Conservation (phyloP, 2,797 vertebrate species). For the Myripristis jacobus region DNA sequence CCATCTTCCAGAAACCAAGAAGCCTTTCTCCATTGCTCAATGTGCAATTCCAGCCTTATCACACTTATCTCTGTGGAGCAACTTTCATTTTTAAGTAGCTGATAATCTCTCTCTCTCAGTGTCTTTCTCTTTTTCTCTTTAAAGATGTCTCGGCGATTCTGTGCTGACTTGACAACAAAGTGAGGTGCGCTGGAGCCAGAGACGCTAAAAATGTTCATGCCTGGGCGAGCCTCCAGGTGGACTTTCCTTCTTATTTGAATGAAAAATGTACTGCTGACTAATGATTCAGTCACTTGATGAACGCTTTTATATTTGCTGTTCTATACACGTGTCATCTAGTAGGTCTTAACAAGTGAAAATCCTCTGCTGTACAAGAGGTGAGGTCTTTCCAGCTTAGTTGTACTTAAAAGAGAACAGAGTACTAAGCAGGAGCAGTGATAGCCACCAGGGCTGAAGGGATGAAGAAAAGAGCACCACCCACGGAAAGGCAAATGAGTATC, state of each 20-base stretch:
- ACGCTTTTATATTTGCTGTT: not conserved
- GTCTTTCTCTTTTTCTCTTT: too few relatives aligned
- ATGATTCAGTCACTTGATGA: too few relatives aligned
- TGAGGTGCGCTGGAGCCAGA: not conserved
- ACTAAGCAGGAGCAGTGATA: too few relatives aligned
- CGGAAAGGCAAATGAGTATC: too few relatives aligned
- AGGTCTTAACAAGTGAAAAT: too few relatives aligned
- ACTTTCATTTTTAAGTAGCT: not conserved
- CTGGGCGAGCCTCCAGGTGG: not conserved
- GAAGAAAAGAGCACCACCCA: too few relatives aligned
- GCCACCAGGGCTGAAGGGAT: not conserved
- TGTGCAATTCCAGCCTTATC: constrained; percentile 7
- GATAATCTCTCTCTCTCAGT: too few relatives aligned
- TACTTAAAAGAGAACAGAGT: too few relatives aligned
- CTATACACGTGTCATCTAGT: constrained; percentile 8
- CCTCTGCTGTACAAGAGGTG: constrained; percentile 9
- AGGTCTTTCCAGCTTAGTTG: not conserved
- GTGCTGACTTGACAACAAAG: not conserved
- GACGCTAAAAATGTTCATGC: not conserved
- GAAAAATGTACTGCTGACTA: not conserved
- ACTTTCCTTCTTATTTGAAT: constrained; percentile 11
- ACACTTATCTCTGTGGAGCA: not conserved
- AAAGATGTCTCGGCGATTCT: not conserved
- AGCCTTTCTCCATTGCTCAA: not conserved
- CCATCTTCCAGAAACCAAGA: constrained; percentile 2